Evolutionary conservation across 2,888 invertebrate genomes (phyloP), one percentile per base, ranked within the genome.

Genomic region (Drosophila incognita): DNA sequence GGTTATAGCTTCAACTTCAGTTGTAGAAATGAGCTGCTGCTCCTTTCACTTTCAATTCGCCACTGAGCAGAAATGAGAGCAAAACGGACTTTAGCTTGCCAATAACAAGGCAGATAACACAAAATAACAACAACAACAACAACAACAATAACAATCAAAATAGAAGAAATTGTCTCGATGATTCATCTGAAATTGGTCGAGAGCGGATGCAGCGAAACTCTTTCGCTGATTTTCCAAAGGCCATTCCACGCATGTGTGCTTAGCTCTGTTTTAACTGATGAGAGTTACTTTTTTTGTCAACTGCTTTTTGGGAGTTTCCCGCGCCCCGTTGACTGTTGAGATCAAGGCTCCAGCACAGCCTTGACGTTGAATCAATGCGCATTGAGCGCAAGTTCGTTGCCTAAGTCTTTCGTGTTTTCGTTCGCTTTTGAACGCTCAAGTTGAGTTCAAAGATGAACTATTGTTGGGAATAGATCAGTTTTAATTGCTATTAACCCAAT

Each of bases 31-130:
- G 74, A 71, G 70, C 63, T 75, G 79, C 64, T 80, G 88, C 87
- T 89, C 89, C 89, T 89, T 89, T 89, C 89, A 89, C 89, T 89
- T 90, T 89, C 87, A 71, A 77, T 78, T 81, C 74, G 80, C 76
- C 74, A 70, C 67, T 66, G 65, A 69, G 79, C 72, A 49, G 76
- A 88, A 87, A 89, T 74, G 79, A 87, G 87, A 90, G 86, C 87
- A 87, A 85, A 87, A 85, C 74, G 90, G 90, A 85, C 81, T 83
- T 88, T 69, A 79, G 66, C 72, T 73, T 49, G 57, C 73, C 77
- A 86, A 78, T 69, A 87, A 67, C 65, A 79, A 76, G 75, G 54
- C 60, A 63, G 65, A 42, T 21, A 52, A 57, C 77, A 73, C n/a
- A 27, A 38, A 36, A 18, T 62, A 62, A 51, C 53, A 79, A n/a